Percentiles rank a stretch among this genome's conserved stretches.
Evolutionary conservation across 2,888 invertebrate genomes (phyloP).

Genomic region (Torymus aiolomorphi): DNA sequence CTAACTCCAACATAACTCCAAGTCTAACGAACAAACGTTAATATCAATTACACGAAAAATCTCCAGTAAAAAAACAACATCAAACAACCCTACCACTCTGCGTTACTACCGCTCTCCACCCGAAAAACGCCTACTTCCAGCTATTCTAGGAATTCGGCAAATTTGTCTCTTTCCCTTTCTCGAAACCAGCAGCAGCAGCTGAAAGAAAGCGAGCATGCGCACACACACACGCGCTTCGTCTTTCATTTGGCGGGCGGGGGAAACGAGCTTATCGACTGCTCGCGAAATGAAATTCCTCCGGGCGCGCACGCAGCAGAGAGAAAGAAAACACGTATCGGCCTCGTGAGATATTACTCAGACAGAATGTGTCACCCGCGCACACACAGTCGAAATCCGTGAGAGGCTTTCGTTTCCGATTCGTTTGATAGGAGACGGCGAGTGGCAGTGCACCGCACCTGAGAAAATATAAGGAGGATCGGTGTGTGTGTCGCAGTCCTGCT

Average conservation of each 20-base stretch:
- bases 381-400: slow-evolving; percentile 40
- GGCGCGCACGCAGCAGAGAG: background rate
- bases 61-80: too few relatives aligned
- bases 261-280: slow-evolving; percentile 56
- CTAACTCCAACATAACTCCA: too few relatives aligned
- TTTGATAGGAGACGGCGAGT: slow-evolving; percentile 24
- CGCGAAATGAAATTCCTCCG: slow-evolving; percentile 55
- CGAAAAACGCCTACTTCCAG: background rate
- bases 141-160: slow-evolving; percentile 39
- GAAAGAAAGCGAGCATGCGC: background rate
- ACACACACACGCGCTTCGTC: slow-evolving; percentile 15
- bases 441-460: too few relatives aligned
- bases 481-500: too few relatives aligned
- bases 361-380: slow-evolving; percentile 33
- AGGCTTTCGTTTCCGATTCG: slow-evolving; percentile 48
- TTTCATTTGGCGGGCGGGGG: slow-evolving; percentile 42
- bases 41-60: too few relatives aligned
- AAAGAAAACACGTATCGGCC: slow-evolving; percentile 10
- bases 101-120: too few relatives aligned
- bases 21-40: too few relatives aligned
- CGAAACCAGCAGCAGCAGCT: background rate
- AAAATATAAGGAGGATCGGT: too few relatives aligned
- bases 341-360: slow-evolving; percentile 44
- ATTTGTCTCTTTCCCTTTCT: slow-evolving; percentile 29
- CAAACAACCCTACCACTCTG: too few relatives aligned